These are phyloP conservation scores for Scomberomorus guttatus DNA, from an alignment of 2,797 vertebrate genomes.

Conservation along the genomic window DNA sequence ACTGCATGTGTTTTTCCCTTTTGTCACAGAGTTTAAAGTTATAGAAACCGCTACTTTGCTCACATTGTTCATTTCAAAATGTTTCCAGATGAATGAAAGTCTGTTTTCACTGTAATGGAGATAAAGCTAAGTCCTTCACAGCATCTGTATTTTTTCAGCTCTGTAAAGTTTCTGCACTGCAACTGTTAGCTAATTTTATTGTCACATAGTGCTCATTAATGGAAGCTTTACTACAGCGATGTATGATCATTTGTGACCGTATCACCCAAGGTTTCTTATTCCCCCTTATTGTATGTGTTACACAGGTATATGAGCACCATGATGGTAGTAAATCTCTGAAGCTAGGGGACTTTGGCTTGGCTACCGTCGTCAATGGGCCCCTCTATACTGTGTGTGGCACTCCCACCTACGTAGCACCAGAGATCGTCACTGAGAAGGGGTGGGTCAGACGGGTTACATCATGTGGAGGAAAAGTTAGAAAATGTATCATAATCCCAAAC, in stretches of 20 bases:
- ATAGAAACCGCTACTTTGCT: too few species aligned
- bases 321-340: conserved; percentile 97
- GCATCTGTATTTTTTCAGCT: conserved; percentile 1
- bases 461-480: not conserved
- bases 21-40: not conserved
- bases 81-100: not conserved
- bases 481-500: not conserved
- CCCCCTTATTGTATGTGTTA: conserved; percentile 11
- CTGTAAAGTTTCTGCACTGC: not conserved
- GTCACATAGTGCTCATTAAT: not conserved
- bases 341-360: conserved; percentile 96
- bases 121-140: not conserved
- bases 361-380: conserved; percentile 93
- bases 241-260: not conserved
- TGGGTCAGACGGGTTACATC: conserved; percentile 72
- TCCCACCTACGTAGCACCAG: conserved; percentile 98
- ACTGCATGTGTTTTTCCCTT: not conserved
- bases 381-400: conserved; percentile 97
- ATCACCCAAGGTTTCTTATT: not conserved
- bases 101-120: not conserved
- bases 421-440: conserved; percentile 97
- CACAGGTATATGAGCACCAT: conserved; percentile 95
- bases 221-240: not conserved
- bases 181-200: not conserved
- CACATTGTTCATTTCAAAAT: too few species aligned